phyloP scores from a whole-genome alignment of 1,140 invertebrate species.

The Drosophila obscura region DNA sequence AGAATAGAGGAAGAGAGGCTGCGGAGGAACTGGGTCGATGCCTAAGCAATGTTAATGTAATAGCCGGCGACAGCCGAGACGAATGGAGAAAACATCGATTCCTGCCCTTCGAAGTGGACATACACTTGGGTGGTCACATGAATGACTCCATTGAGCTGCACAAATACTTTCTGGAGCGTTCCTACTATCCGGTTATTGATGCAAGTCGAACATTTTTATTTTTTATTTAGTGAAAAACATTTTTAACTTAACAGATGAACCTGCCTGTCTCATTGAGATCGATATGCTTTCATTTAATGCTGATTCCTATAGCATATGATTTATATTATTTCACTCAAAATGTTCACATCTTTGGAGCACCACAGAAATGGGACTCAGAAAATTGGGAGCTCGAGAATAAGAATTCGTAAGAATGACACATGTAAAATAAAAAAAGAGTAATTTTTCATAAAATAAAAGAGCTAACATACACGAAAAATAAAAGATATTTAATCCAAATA shows the following conservation, averaged over 20 bases:
- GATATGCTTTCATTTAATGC: constrained; percentile 32
- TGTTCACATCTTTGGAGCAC: constrained; percentile 49
- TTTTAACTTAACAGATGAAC: constrained; percentile 17
- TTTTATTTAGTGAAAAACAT: background rate
- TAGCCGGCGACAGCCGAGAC: constrained; percentile 64
- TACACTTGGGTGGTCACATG: constrained; percentile 30
- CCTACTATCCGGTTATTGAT: constrained; percentile 52
- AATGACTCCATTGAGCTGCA: constrained; percentile 36
- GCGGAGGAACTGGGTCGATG: constrained; percentile 54
- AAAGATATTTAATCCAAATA: no score
- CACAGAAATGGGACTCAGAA: background rate
- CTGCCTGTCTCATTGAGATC: constrained; percentile 35
- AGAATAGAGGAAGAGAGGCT: constrained; percentile 1
- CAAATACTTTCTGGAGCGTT: constrained; percentile 37
- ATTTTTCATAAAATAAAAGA: background rate
- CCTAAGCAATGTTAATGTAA: constrained; percentile 53
- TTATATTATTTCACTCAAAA: constrained; percentile 52
- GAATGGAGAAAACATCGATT: constrained; percentile 48
- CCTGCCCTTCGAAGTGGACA: constrained; percentile 44
- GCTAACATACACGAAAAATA: no score
- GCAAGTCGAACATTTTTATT: constrained; percentile 19
- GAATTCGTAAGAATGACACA: background rate
- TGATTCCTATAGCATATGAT: constrained; percentile 24
- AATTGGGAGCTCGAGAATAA: background rate
- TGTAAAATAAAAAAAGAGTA: no score